Evolutionary conservation across 1,140 invertebrate species (phyloP), one percentile per base, ranked within the genome.

Genomic region (Rhagoletis pomonella): DNA sequence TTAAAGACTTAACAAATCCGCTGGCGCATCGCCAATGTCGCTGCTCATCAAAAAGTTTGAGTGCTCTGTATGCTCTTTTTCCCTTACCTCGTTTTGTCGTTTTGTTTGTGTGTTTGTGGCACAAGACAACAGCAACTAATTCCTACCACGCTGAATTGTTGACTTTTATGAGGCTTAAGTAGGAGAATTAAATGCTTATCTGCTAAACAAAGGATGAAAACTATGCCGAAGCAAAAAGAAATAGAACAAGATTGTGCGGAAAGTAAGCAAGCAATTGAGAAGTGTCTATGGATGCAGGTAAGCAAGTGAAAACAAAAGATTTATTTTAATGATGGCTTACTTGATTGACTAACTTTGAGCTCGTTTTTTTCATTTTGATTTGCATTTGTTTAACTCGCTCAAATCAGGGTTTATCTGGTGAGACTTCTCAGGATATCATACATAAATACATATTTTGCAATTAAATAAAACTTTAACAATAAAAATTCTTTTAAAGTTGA

Each of bases 61-160:
- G 73, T n/a, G 4, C 0, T 81, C 50, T 73, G 10, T 19, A 58
- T 55, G n/a, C 17, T n/a, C n/a, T 81, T 29, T 7, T 81, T 4
- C 73, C n/a, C 5, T 5, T 3, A 50, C 60, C n/a, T 62, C 12
- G 17, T 4, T 19, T 1, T 2, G 47, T 2, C 73, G n/a, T 12
- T 81, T 81, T 55, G 73, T 81, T 6, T 29, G 73, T 81, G 47
- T 81, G 47, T 81, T 81, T 81, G 47, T 81, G 73, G 73, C 50
- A 81, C 44, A 81, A 50, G 55, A 81, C n/a, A 81, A 55, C 50
- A 81, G 47, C 39, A 73, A 73, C 47, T 29, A 81, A 81, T 3
- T 50, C 17, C 47, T 5, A 55, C 9, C 0, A 29, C 44, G n/a
- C 14, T 12, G n/a, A 55, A 55, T 81, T 81, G 73, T 81, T 81